Base-by-base conservation (phyloP, 2,797 vertebrate genomes). In the Ibycter americanus region DNA sequence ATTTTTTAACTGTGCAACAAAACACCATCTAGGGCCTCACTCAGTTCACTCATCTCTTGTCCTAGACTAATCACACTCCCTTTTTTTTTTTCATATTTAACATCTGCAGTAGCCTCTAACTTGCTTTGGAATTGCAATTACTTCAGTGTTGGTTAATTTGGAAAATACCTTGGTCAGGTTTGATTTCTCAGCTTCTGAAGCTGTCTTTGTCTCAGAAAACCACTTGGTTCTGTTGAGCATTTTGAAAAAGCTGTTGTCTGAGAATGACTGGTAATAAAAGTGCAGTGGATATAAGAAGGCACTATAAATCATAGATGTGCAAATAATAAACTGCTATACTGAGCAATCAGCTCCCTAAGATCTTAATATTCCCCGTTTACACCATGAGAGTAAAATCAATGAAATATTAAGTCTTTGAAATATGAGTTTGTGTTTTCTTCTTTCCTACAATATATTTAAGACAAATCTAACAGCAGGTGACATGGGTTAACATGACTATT, bases 201-300 rank as follows among this genome's bases (percentile, higher is more conserved):
- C 23, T 65, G 36, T 47, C 11, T 22, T 7, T 54, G 22, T 80
- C 88, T 54, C 58, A 54, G 54, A 78, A 85, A 88, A 73, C 15
- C 62, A 20, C 4, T 8, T 61, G 26, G 12, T 81, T 92, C 56
- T 86, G 54, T 20, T 78, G 32, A 78, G 11, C 18, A 51, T 56
- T 94, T 92, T 89, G 82, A 65, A 95, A 82, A 95, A 85, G n/a
- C 25, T 76, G 27, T 55, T 87, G 21, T 40, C 31, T 92, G 81
- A 73, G 62, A 89, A 96, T 73, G 52, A 20, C 36, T 56, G 21
- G 46, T 65, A 89, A 90, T 89, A 91, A 92, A 96, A 92, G 18
- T 3, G 9, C 54, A 70, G 42, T 63, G 47, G 17, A 46, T 86
- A 36, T 49, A 78, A 83, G 58, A 89, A 81, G 12, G 34, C 3